phyloP scores from a whole-genome alignment of 2,888 invertebrate species.

The Apantesis nais region DNA sequence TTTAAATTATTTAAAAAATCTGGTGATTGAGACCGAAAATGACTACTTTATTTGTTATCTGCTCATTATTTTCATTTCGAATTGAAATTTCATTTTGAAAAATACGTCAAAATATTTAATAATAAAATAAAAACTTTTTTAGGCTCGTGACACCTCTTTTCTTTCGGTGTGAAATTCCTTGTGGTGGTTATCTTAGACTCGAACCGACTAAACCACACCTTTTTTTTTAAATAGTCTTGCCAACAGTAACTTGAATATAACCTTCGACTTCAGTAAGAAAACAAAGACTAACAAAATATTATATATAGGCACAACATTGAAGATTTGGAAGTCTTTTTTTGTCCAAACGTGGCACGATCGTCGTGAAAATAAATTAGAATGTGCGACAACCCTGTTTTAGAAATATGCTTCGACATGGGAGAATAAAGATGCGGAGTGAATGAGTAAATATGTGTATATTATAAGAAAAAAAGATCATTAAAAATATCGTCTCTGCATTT shows the following conservation, averaged over 20 bases:
- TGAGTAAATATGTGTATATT: slow-evolving; percentile 64
- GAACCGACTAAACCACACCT: too few relatives aligned
- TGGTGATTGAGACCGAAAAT: too few relatives aligned
- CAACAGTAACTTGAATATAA: background rate
- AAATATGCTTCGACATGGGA: slow-evolving; percentile 61
- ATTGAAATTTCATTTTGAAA: background rate
- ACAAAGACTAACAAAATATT: slow-evolving; percentile 5
- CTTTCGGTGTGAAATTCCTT: too few relatives aligned
- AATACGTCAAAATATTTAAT: too few relatives aligned
- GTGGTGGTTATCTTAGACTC: too few relatives aligned
- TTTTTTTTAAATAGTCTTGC: too few relatives aligned
- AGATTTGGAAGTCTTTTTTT: slow-evolving; percentile 12
- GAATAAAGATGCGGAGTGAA: slow-evolving; percentile 69
- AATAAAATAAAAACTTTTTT: too few relatives aligned
- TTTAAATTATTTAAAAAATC: background rate
- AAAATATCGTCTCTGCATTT: slow-evolving; percentile 48
- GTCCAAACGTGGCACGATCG: slow-evolving; percentile 20
- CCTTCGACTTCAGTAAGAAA: background rate
- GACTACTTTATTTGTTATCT: background rate
- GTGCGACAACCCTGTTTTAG: slow-evolving; percentile 52
- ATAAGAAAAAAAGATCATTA: slow-evolving; percentile 59
- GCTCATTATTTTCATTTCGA: background rate
- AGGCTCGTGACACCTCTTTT: too few relatives aligned
- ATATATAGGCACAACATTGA: slow-evolving; percentile 2
- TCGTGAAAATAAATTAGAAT: slow-evolving; percentile 38